Evolutionary conservation across 2,888 invertebrate genomes (phyloP), one percentile per base, ranked within the genome.

Genomic region (Drosophila barbarae): DNA sequence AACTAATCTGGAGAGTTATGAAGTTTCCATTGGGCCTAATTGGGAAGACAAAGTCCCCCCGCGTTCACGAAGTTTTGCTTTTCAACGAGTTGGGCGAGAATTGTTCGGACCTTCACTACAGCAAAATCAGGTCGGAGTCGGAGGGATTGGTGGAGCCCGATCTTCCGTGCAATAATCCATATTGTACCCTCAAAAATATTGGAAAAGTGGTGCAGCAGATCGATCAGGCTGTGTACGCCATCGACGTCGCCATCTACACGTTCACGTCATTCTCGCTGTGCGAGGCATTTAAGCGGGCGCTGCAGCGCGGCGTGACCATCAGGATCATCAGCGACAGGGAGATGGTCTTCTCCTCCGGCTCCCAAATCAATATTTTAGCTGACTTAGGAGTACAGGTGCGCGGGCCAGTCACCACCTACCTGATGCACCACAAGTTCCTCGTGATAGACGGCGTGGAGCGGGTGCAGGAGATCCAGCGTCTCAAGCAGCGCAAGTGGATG

Each of bases 371-470:
- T 4, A 8, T 15, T 0, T 49, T 88, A 5, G 69, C 64, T 3
- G 30, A 39, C 0, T 3, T 23, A 0, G 86, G 84, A n/a, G 68
- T 87, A 2, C 81, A 87, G 10, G 72, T 89, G 34, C 87, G 87
- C 18, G 79, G 73, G n/a, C 87, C 86, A 7, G n/a, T 30, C 2
- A 60, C 67, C 9, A 69, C 71, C 1, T 3, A 8, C 50, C 69
- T 89, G 60, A 89, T 89, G 89, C 89, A 89, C 74, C 88, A 89
- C 69, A 89, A 89, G 65, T 89, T 86, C 67, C 82, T 87, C 58
- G 69, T 89, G 35, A 64, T 89, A 7, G 89, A 89, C 59, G 85
- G 81, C 7, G 70, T 69, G 3, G 36, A 50, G 12, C 84, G 87
- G 8, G 67, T 75, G 0, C 12, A 51, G 6, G 60, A 73, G 15